These are phyloP conservation scores for Podarcis lilfordi DNA, from an alignment of 2,797 vertebrate genomes.

Conservation along the genomic window DNA sequence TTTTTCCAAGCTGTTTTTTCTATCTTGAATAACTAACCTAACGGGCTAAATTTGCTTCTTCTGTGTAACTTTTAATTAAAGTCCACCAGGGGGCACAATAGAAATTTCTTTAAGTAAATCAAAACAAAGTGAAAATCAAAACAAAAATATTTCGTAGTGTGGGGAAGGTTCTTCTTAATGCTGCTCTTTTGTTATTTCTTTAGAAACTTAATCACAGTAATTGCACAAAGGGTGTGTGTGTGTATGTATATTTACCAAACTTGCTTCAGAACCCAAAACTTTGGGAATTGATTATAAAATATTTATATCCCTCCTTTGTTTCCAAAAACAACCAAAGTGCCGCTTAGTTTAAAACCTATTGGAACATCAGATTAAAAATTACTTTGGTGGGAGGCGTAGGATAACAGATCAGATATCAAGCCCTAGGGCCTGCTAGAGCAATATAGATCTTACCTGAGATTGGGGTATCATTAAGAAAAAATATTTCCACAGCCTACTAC, in stretches of 20 bases:
- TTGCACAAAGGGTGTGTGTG: neutral
- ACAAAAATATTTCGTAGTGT: neutral
- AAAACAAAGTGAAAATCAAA: fast-evolving
- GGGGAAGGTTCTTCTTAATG: neutral
- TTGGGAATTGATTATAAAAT: neutral
- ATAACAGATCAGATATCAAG: neutral
- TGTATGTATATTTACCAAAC: neutral
- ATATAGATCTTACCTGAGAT: neutral
- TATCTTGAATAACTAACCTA: neutral
- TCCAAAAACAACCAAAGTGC: neutral
- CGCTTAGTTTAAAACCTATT: neutral
- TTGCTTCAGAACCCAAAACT: conserved; percentile 12
- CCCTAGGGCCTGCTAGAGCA: neutral
- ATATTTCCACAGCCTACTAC: neutral
- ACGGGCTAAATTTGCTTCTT: neutral
- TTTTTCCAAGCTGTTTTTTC: neutral
- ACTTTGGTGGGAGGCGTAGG: neutral
- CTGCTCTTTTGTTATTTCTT: conserved; percentile 29
- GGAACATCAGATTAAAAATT: neutral
- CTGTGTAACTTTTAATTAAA: neutral
- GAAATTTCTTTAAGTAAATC: conserved; percentile 32
- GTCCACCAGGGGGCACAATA: conserved; percentile 73
- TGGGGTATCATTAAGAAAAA: neutral
- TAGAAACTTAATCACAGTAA: neutral
- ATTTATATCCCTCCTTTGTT: neutral